Conservation (phyloP, 2,888 invertebrate species). For the Athalia cordata region DNA sequence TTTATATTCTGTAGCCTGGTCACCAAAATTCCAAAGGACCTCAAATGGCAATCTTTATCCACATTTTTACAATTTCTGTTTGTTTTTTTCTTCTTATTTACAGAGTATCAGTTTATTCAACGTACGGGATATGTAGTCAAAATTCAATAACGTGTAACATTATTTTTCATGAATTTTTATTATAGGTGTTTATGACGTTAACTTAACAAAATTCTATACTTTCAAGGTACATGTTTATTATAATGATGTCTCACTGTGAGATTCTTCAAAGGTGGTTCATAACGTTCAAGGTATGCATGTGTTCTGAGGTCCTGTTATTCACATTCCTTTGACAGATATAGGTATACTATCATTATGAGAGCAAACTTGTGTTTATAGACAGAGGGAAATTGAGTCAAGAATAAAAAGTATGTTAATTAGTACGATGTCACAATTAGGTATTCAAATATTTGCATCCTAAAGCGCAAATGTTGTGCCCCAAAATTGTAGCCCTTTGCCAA, state of each 20-base stretch:
- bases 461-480: slow-evolving; percentile 37
- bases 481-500: slow-evolving; percentile 33
- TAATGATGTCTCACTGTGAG: slow-evolving; percentile 70
- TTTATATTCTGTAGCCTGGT: background rate
- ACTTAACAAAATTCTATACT: slow-evolving; percentile 73
- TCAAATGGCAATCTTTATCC: background rate
- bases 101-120: background rate
- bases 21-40: background rate
- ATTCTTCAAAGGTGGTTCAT: slow-evolving; percentile 68
- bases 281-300: slow-evolving; percentile 64
- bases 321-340: slow-evolving; percentile 62
- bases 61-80: no score
- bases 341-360: no score
- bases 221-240: slow-evolving; percentile 72
- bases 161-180: slow-evolving; percentile 63
- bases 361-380: slow-evolving; percentile 65
- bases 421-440: slow-evolving; percentile 52
- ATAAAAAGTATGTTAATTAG: slow-evolving; percentile 58
- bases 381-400: slow-evolving; percentile 62
- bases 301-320: slow-evolving; percentile 43
- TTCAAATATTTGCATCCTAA: slow-evolving; percentile 44
- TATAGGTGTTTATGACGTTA: slow-evolving; percentile 71
- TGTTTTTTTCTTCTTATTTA: background rate
- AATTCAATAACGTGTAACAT: slow-evolving; percentile 14
- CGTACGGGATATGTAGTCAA: background rate